Evolutionary conservation across 2,797 vertebrate genomes (phyloP).

Genomic region (Podargus strigoides): DNA sequence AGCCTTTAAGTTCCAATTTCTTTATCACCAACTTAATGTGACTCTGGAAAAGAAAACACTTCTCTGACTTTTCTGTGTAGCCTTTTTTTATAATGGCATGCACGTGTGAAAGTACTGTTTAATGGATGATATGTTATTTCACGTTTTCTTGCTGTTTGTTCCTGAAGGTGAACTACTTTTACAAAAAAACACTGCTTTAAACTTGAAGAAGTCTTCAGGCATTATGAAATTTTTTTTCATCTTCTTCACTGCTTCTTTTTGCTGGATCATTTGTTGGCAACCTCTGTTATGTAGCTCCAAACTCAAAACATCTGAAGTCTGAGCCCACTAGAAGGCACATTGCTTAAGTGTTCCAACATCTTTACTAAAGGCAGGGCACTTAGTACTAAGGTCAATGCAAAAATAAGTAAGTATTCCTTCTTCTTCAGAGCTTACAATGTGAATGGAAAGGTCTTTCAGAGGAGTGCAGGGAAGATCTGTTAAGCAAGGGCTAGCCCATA

Average conservation of each 20-base stretch:
- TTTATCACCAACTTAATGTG: background rate
- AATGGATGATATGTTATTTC: background rate
- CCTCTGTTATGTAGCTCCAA: background rate
- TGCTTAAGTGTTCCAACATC: background rate
- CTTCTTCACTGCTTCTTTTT: background rate
- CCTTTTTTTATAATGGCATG: background rate
- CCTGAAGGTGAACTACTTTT: background rate
- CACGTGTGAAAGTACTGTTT: background rate
- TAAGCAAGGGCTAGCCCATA: background rate
- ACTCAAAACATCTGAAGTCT: background rate
- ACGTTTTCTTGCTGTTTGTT: background rate
- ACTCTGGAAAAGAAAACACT: background rate
- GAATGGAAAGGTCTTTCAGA: background rate
- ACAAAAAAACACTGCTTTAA: background rate
- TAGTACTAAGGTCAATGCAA: background rate
- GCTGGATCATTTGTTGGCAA: background rate
- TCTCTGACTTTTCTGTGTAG: background rate
- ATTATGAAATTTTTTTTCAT: accelerated
- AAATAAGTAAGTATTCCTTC: background rate
- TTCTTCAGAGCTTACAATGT: background rate
- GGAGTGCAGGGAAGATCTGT: background rate
- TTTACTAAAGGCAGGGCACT: background rate
- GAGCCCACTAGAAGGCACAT: background rate
- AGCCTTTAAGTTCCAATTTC: background rate
- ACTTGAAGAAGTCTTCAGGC: background rate